Base-by-base conservation (phyloP, 1,140 invertebrate species). In the Papilio aristodemus region DNA sequence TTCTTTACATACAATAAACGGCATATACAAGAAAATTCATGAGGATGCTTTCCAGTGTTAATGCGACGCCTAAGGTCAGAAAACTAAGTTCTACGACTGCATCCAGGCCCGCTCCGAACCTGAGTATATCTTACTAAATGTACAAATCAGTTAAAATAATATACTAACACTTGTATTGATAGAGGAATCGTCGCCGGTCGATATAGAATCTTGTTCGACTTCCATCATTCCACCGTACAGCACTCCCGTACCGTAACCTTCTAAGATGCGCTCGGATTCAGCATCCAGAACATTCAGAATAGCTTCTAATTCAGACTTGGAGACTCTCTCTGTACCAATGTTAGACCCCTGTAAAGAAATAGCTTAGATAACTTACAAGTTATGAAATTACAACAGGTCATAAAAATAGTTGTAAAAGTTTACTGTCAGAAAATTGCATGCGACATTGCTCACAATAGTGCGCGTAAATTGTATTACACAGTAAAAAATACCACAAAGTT, bases 271-370 rank as follows among this genome's bases (percentile, higher is more conserved):
- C 5, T 91, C 88, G 7, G 86, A 81, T 63, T 89, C 87, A 5
- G 84, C 87, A 46, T 91, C 88, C 67, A 91, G 37, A 19, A 89
- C 74, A 25, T 85, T 85, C 54, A 91, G 57, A n/a, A 89, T 84
- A 0, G 86, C 83, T 19, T 88, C 86, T 41, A 91, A 39, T 63
- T 91, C 87, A 1, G 88, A 89, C 64, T 86, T 87, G 14, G 76
- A 81, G 39, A 89, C 87, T 25, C 86, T 76, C 17, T 74, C 76
- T 17, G 72, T 50, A 1, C 75, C 73, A 9, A 71, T 32, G 19
- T 73, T 74, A 0, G 69, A 71, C 0, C 84, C 84, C 87, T 88
- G 63, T 25, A 50, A 75, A 63, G 13, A 58, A 58, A 58, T 22
- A 58, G 19, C 2, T 32, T 17, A 22, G 13, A 32, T 58, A 27